Evolutionary conservation across 1,140 invertebrate genomes (phyloP), one percentile per base, ranked within the genome.

Genomic region (Magallana ariakensis): DNA sequence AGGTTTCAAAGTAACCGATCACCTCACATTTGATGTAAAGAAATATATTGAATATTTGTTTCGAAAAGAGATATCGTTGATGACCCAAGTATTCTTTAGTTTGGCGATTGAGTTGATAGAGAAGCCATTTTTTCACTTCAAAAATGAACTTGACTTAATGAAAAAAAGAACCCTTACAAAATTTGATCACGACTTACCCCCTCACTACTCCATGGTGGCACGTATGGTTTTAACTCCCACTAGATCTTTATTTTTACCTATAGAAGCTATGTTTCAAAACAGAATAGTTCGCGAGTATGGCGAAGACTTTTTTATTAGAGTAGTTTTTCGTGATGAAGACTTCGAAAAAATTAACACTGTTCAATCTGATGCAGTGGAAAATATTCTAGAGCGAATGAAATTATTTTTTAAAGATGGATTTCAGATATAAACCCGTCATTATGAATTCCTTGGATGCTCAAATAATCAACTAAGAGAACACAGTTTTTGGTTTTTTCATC

Each of bases 301-400:
- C 26, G 55, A 85, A 16, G 80, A 86, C 33, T 82, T 46, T 26
- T 86, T 86, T 16, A n/a, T 86, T 26, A 81, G 85, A 9, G 56
- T 86, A 26, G 58, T 83, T 15, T 86, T 82, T 58, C 54, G 85
- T 15, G 85, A 86, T 66, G 85, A 86, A 82, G 80, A 86, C 82
- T 86, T 80, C 13, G 56, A 58, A 62, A 82, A 46, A 62, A 7
- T 86, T 1, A 81, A 16, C 54, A 58, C 57, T 6, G 3, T 66
- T 16, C 57, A 26, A 4, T 10, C 75, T 3, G 56, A 83, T 26
- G 56, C 22, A 62, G 10, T 60, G 9, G 70, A 86, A 16, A 46
- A 46, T 10, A 83, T 86, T 15, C 33, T 82, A 11, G 57, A 53
- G 1, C n/a, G 56, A 5, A 33, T 86, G 26, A 56, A 55, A 62